Evolutionary conservation across 2,797 vertebrate species (phyloP).

Genomic region (Calcarius lapponicus): DNA sequence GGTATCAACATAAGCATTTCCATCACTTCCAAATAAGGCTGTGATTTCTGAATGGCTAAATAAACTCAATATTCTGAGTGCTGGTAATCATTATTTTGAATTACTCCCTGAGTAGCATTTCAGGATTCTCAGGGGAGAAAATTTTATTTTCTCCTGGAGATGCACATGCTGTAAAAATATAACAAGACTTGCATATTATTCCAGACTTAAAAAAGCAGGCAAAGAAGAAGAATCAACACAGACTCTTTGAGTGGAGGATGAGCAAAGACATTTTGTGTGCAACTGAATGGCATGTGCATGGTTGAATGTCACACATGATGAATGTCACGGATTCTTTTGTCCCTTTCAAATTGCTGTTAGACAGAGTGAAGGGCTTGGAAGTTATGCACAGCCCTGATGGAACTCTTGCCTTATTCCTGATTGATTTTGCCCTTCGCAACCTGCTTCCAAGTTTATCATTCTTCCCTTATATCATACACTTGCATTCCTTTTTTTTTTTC

Average conservation of each 20-base stretch:
- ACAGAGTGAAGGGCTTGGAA: background rate
- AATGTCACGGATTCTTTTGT: constrained; percentile 3
- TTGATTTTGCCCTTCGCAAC: background rate
- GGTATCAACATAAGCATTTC: background rate
- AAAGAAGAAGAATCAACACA: background rate
- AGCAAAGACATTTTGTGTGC: background rate
- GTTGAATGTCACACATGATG: background rate
- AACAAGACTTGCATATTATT: background rate
- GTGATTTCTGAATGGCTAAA: background rate
- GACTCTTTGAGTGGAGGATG: background rate
- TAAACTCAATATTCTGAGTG: background rate
- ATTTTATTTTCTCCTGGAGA: background rate
- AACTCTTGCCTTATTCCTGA: background rate
- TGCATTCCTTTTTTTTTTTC: background rate
- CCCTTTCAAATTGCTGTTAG: background rate
- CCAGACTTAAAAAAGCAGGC: background rate
- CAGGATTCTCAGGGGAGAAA: background rate
- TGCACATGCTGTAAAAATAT: background rate
- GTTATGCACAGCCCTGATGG: background rate
- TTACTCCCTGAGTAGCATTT: background rate
- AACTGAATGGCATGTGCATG: background rate
- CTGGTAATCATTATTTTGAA: background rate
- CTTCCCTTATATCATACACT: background rate
- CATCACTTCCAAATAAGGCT: background rate
- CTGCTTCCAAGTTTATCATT: background rate